Percentiles rank a stretch among this genome's conserved stretches.
These are phyloP conservation scores for Eupithecia abbreviata DNA, from an alignment of 2,888 invertebrate species.

Conservation along the genomic window DNA sequence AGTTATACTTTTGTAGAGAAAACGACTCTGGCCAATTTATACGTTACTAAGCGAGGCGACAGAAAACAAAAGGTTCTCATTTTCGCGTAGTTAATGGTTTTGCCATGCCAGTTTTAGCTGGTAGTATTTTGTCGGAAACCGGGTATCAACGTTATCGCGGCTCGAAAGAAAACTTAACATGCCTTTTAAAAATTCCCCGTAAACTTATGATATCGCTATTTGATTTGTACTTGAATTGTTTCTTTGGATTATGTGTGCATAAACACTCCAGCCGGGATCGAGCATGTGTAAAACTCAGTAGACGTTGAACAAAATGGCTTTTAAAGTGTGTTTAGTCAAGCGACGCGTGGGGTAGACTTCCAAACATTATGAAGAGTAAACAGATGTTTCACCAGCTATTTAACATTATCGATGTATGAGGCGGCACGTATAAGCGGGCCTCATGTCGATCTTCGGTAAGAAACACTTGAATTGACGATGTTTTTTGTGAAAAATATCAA, in stretches of 20 bases:
- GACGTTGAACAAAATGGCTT: constrained; percentile 31
- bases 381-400: constrained; percentile 24
- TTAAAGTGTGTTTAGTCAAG: constrained; percentile 30
- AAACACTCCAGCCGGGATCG: constrained; percentile 19
- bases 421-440: constrained; percentile 3
- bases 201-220: constrained; percentile 13
- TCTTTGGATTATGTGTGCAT: constrained; percentile 11
- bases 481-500: neutral
- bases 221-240: constrained; percentile 21
- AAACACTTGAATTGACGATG: neutral
- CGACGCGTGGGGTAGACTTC: constrained; percentile 37
- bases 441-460: neutral
- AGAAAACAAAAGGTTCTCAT: neutral
- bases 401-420: constrained; percentile 15
- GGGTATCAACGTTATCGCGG: neutral
- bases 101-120: neutral
- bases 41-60: neutral
- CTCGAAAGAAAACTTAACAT: neutral
- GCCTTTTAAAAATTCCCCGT: constrained; percentile 11
- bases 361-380: constrained; percentile 30
- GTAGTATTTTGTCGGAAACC: constrained; percentile 14
- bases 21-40: neutral
- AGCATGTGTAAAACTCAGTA: constrained; percentile 22
- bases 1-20: neutral
- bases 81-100: neutral